Conservation (phyloP, 2,888 invertebrate species). For the Epistrophella euchroma region DNA sequence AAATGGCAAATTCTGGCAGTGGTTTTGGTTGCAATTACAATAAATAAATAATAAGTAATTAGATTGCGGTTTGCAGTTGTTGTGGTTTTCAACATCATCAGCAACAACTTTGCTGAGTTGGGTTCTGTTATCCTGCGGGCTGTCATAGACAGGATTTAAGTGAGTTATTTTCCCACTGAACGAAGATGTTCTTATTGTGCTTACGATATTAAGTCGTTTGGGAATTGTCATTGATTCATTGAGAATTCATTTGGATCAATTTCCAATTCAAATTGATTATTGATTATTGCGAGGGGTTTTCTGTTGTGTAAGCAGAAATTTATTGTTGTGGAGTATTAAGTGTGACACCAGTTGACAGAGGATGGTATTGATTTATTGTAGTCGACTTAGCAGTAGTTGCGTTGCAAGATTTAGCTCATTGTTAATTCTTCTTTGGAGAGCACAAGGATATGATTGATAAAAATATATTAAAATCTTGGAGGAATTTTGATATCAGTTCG, state of each 20-base stretch:
- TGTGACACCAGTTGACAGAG: conserved; percentile 55
- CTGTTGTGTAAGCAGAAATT: conserved; percentile 42
- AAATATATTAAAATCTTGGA: background rate
- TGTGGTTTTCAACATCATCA: conserved; percentile 46
- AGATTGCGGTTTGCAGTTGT: conserved; percentile 74
- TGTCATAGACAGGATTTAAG: conserved; percentile 71
- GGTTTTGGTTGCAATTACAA: conserved; percentile 70
- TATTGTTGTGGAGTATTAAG: conserved; percentile 57
- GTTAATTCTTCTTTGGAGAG: background rate
- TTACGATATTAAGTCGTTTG: background rate
- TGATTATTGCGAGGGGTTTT: conserved; percentile 18
- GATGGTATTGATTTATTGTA: conserved; percentile 56
- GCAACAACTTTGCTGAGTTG: conserved; percentile 39
- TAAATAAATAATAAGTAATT: conserved; percentile 78
- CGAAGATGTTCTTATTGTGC: conserved; percentile 6
- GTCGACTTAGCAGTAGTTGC: background rate
- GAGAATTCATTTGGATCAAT: conserved; percentile 55
- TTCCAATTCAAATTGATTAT: conserved; percentile 76
- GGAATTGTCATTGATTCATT: conserved; percentile 43
- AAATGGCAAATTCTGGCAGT: conserved; percentile 29
- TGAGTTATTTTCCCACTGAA: conserved; percentile 63
- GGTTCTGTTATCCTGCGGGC: conserved; percentile 55
- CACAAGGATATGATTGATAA: background rate
- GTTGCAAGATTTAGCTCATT: background rate
- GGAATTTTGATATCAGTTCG: no score